Evolutionary conservation across 2,797 vertebrate species (phyloP), one percentile per base, ranked within the genome.

Genomic region (Myripristis jacobus): DNA sequence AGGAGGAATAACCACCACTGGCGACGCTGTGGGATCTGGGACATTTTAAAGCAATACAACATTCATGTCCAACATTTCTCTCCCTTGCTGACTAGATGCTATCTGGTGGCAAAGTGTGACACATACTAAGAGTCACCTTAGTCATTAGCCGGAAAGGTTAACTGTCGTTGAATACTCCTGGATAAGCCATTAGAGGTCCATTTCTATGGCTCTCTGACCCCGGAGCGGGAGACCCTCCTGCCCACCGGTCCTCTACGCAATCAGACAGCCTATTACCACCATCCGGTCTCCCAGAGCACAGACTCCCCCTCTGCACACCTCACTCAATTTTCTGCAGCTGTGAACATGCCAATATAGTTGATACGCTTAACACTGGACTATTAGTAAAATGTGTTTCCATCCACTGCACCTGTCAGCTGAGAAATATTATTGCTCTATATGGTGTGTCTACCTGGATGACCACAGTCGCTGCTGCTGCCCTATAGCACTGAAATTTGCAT

Each of bases 321-420:
- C 83, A 83, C 82, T 92, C 90, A 91, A 93, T 93, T 93, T 94
- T 93, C 90, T 89, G 92, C 92, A 84, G 88, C 85, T 85, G 83
- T 92, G 92, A 90, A 87, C 92, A 91, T 85, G 83, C 82, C 88
- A 90, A 83, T 89, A 90, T 78, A 81, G 86, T 73, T 87, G 87
- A 92, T 83, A 85, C 31, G 78, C 86, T 88, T 83, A 91, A 86
- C 73, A 83, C 67, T 50, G 29, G 81, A 78, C 84, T 87, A 80
- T 86, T 74, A 82, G 84, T 83, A 56, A 83, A 90, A 81, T 81
- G 73, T 74, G 83, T 84, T 87, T 88, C 80, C 80, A 77, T 76
- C 75, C 52, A 82, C 67, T 73, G 82, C 82, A 77, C 58, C 57
- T 63, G 76, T 63, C 61, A 47, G 63, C 64, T 55, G 69, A 81